A percentile compares a stretch with the other conserved stretches of the same genome.
These are phyloP conservation scores for Oreamnos americanus DNA, from an alignment of 2,113 vertebrate genomes.

Conservation along the genomic window DNA sequence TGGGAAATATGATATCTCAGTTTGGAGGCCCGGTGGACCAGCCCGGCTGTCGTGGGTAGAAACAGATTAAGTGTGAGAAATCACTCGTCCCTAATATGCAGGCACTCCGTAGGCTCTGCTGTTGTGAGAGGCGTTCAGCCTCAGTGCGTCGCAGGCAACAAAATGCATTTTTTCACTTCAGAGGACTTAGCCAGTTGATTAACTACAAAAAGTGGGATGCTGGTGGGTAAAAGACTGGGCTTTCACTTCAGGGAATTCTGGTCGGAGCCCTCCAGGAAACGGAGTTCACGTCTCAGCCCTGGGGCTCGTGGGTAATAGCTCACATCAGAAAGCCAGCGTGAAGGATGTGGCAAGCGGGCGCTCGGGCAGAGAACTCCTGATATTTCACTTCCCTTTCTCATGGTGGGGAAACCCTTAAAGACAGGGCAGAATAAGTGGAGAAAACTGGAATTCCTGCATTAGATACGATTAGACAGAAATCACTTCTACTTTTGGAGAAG, in stretches of 20 bases:
- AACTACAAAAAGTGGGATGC: conserved; percentile 78
- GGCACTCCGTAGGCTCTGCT: conserved; percentile 74
- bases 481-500: background rate
- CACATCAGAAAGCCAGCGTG: conserved; percentile 80
- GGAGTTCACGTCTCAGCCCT: conserved; percentile 77
- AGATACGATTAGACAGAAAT: conserved; percentile 32
- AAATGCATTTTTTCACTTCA: conserved; percentile 88
- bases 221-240: conserved; percentile 76
- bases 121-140: conserved; percentile 79
- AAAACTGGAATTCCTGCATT: background rate
- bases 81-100: conserved; percentile 83
- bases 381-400: background rate
- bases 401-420: background rate
- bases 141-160: conserved; percentile 81
- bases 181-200: conserved; percentile 84
- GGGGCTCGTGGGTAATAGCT: conserved; percentile 76
- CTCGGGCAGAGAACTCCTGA: background rate
- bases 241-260: conserved; percentile 85
- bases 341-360: conserved; percentile 78
- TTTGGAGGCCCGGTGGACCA: conserved; percentile 80
- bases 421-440: background rate
- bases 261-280: conserved; percentile 72
- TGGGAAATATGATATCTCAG: conserved; percentile 84
- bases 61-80: conserved; percentile 86
- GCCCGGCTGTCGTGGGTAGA: conserved; percentile 78